Percentiles rank a stretch among this genome's conserved stretches.
phyloP scores from a whole-genome alignment of 2,113 vertebrate species.

The Cricetomys ansorgei region DNA sequence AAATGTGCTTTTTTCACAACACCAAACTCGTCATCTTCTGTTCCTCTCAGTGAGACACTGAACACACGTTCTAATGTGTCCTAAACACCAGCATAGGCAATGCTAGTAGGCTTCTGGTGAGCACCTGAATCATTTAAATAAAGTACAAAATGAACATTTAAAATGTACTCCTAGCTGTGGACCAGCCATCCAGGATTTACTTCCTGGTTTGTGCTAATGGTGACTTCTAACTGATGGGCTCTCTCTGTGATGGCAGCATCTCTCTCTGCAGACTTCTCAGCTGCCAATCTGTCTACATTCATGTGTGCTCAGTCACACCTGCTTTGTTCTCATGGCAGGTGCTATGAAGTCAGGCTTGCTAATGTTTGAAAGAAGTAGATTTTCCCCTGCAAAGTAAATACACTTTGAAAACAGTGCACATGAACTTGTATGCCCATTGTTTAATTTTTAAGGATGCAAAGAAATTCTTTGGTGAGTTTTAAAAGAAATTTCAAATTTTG shows the following conservation, averaged over 20 bases:
- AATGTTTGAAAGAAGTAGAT: conserved; percentile 2
- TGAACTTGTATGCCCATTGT: neutral
- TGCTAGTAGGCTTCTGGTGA: neutral
- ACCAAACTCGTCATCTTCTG: neutral
- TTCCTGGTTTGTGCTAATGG: neutral
- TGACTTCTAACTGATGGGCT: neutral
- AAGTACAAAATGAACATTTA: neutral
- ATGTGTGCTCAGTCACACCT: neutral
- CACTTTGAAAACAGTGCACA: neutral
- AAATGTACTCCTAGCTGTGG: conserved; percentile 13
- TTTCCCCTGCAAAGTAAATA: neutral
- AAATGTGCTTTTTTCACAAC: neutral
- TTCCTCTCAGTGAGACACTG: neutral
- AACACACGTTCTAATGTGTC: neutral
- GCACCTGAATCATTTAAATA: conserved; percentile 2
- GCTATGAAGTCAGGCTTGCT: neutral
- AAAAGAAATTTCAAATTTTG: conserved; percentile 28
- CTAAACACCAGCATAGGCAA: neutral
- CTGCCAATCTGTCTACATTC: neutral
- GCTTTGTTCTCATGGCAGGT: neutral
- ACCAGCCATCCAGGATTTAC: neutral
- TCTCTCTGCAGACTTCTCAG: neutral
- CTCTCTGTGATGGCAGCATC: neutral
- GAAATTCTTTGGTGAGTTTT: neutral
- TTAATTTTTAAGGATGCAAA: conserved; percentile 26